Evolutionary conservation across 2,113 vertebrate species (phyloP).

Genomic region (Pedionomus torquatus): DNA sequence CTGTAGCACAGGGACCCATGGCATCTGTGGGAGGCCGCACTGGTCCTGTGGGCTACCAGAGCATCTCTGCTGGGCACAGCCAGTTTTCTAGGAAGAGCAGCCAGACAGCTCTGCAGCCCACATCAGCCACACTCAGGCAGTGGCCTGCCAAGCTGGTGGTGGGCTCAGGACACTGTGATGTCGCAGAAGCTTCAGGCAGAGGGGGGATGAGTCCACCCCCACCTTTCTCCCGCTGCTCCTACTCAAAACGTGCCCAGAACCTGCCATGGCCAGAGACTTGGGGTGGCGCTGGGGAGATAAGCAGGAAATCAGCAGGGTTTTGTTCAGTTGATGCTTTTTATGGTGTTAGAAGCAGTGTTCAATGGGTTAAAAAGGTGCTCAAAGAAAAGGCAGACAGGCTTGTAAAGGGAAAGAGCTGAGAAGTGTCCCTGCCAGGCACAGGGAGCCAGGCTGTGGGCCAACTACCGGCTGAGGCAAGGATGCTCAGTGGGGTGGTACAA

Average conservation of each 20-base stretch:
- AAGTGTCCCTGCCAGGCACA: not conserved
- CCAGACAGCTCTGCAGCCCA: not conserved
- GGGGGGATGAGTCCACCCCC: not conserved
- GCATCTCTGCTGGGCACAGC: not conserved
- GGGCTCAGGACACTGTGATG: accelerated
- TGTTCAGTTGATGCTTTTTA: not conserved
- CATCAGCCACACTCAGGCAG: accelerated
- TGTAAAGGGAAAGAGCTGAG: not conserved
- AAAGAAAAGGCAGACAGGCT: not conserved
- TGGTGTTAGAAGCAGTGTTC: not conserved
- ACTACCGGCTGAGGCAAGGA: accelerated
- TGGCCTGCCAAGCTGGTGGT: accelerated
- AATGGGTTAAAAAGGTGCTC: not conserved
- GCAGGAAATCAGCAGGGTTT: not conserved
- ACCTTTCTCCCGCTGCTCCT: not conserved
- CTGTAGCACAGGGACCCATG: accelerated
- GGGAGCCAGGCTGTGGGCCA: not conserved
- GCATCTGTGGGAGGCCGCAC: not conserved
- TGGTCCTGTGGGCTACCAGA: not conserved
- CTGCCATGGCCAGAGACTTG: not conserved
- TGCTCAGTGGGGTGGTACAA: accelerated
- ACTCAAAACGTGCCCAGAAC: not conserved
- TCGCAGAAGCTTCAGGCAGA: not conserved
- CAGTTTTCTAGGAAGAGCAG: not conserved
- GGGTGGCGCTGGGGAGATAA: not conserved